Base-by-base conservation (phyloP, 2,113 vertebrate species). In the Mesoclemmys tuberculata region DNA sequence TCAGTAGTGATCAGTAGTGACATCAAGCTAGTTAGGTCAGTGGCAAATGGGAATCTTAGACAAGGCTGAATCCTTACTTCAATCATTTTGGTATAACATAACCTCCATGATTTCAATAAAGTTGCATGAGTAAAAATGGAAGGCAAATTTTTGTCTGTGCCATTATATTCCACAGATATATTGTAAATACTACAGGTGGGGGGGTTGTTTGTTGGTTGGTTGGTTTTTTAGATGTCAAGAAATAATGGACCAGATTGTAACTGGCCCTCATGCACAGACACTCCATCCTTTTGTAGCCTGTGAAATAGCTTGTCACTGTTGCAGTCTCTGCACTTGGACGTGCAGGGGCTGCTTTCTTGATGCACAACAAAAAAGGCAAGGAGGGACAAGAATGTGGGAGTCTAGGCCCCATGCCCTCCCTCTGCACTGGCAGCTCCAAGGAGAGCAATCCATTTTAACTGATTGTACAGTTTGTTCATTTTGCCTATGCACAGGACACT, bases 61-160 rank as follows among this genome's bases (percentile, higher is more conserved):
- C 19, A 38, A n/a, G 64, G 18, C 5, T 71, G 64, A 38, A 38
- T 84, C 88, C 83, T 49, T 93, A 92, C 80, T 7, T 95, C 31
- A 91, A 27, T 86, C 84, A 16, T n/a, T 90, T 38, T 27, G 49
- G 1, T 74, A 10, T 54, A 80, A 84, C 52, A 52, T 26, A 88
- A n/a, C 1, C 2, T 26, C 77, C 27, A 1, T 88, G 5, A 2
- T 26, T 90, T 91, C 85, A 88, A 88, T 95, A 84, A 88, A 80
- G 58, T 19, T 90, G 31, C n/a, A 88, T 64, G 90, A 96, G 92
- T 51, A 78, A 84, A 96, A 95, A n/a, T 29, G 16, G 35, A 80
- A 90, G 26, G 74, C 64, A 71, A 71, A 54, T 18, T 86, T 92
- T 87, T 22, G 91, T 68, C 75, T 92, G 78, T 56, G 71, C n/a